Conservation (phyloP, 1,140 invertebrate species). For the Macrostomum lignano region DNA sequence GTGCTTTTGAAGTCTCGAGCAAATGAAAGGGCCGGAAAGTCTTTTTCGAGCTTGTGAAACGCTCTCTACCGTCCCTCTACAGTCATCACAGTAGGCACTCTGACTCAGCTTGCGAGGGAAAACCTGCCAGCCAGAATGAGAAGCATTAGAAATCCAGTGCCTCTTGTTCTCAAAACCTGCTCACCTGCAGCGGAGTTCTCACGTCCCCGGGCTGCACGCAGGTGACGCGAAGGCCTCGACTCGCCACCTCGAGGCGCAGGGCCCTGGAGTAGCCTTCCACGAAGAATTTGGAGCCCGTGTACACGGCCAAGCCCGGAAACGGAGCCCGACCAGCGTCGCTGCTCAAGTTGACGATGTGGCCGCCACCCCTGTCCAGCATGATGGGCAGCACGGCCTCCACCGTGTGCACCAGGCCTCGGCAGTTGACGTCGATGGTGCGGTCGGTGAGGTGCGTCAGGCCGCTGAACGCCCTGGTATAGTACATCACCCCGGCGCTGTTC, state of each 20-base stretch:
- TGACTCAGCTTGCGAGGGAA: neutral
- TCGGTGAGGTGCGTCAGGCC: slow-evolving; percentile 25
- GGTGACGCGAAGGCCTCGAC: slow-evolving; percentile 21
- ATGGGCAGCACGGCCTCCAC: neutral
- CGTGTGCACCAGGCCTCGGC: slow-evolving; percentile 12
- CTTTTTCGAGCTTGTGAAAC: no score
- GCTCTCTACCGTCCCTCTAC: no score
- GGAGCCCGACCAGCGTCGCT: slow-evolving; percentile 28
- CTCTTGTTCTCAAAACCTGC: no score
- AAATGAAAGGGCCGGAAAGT: no score
- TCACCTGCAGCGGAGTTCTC: slow-evolving; percentile 16
- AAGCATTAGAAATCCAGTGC: neutral
- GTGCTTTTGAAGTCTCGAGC: no score
- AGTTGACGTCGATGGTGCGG: slow-evolving; percentile 25
- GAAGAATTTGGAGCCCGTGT: slow-evolving; percentile 30
- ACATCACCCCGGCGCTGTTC: slow-evolving; percentile 30
- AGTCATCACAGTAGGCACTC: no score
- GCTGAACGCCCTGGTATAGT: slow-evolving; percentile 26
- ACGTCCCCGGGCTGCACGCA: slow-evolving; percentile 30
- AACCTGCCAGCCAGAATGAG: neutral
- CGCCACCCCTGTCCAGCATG: slow-evolving; percentile 22
- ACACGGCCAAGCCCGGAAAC: slow-evolving; percentile 28
- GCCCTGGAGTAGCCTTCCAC: slow-evolving; percentile 28
- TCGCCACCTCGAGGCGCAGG: slow-evolving; percentile 21
- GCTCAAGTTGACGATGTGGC: slow-evolving; percentile 29